Conservation (phyloP, 2,113 vertebrate genomes). For the Apteryx owenii region DNA sequence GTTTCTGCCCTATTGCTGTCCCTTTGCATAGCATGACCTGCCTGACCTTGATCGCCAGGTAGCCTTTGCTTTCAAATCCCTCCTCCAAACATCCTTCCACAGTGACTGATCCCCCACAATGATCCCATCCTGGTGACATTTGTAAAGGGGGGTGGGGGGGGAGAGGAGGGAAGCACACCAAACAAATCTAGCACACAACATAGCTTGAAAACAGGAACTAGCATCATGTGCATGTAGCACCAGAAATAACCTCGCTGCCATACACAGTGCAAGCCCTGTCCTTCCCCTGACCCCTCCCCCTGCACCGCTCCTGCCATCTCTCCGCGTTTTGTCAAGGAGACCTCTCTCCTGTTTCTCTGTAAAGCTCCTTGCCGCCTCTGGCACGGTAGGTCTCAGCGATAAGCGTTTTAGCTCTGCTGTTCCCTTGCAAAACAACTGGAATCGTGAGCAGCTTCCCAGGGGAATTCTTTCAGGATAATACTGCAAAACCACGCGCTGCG, state of each 20-base stretch:
- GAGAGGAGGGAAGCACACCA: not conserved
- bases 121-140: not conserved
- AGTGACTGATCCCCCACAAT: not conserved
- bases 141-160: not conserved
- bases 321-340: not conserved
- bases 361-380: not conserved
- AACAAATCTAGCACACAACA: not conserved
- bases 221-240: not conserved
- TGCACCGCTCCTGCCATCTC: not conserved
- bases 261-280: not conserved
- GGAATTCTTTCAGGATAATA: not conserved
- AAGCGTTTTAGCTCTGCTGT: not conserved
- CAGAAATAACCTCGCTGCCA: not conserved
- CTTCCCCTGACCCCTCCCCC: slow-evolving; percentile 30
- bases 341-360: not conserved
- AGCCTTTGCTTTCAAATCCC: not conserved
- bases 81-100: not conserved
- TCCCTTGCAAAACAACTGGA: not conserved
- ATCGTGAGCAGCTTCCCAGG: not conserved
- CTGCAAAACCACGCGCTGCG: not conserved
- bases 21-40: not conserved
- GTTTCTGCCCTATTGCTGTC: not conserved
- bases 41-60: not conserved
- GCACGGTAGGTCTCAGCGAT: not conserved
- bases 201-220: slow-evolving; percentile 6